phyloP scores from a whole-genome alignment of 2,113 vertebrate species.

The Aplodontia rufa region DNA sequence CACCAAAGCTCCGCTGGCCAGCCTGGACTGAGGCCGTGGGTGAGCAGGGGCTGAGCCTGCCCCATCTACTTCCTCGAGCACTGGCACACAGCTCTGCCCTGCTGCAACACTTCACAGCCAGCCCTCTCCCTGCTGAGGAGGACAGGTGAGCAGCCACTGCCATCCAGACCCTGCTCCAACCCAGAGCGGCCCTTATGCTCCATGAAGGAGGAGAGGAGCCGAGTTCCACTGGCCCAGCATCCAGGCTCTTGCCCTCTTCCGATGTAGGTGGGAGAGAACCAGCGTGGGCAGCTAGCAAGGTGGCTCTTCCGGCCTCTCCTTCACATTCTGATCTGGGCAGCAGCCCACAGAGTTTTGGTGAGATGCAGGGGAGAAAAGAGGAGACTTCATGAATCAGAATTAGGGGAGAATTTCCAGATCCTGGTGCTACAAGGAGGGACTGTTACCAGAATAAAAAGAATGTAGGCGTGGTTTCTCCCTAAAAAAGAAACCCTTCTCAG shows the following conservation, averaged over 20 bases:
- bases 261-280: neutral
- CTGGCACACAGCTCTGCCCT: neutral
- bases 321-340: neutral
- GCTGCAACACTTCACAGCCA: neutral
- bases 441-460: conserved; percentile 50
- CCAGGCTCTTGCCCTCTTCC: neutral
- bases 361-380: neutral
- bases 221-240: neutral
- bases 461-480: neutral
- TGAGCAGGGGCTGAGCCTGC: neutral
- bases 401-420: conserved; percentile 5
- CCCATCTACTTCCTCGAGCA: neutral
- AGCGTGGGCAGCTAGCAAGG: neutral
- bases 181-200: neutral
- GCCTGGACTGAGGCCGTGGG: neutral
- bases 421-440: neutral
- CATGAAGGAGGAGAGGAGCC: neutral
- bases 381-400: neutral
- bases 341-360: neutral
- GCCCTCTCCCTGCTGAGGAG: neutral
- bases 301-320: neutral
- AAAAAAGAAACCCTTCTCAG: neutral
- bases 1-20: neutral
- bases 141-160: neutral
- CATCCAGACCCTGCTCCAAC: neutral